Conservation (phyloP, 2,888 invertebrate genomes). For the Andrena hattorfiana region DNA sequence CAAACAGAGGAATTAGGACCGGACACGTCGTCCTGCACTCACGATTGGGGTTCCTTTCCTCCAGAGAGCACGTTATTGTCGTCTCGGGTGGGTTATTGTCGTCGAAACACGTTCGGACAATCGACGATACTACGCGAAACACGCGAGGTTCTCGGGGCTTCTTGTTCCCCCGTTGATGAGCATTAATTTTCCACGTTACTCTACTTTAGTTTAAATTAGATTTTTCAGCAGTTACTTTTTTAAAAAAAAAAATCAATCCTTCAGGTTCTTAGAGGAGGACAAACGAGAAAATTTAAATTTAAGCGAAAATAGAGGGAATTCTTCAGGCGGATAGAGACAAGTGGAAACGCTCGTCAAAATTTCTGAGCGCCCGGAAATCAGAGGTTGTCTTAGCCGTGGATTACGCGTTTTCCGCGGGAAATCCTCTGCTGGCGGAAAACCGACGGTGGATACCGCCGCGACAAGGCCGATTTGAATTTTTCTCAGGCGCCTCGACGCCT, state of each 20-base stretch:
- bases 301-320: neutral
- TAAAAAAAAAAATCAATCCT: too few relatives aligned
- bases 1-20: conserved; percentile 76
- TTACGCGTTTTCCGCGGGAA: conserved; percentile 47
- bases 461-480: conserved; percentile 79
- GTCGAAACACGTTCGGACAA: conserved; percentile 63
- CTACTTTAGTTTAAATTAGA: too few relatives aligned
- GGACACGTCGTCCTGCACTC: conserved; percentile 48
- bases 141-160: conserved; percentile 29
- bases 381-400: conserved; percentile 29
- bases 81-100: conserved; percentile 61
- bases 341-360: conserved; percentile 15
- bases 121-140: conserved; percentile 56
- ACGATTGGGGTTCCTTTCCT: conserved; percentile 50
- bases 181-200: neutral
- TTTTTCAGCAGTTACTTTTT: too few relatives aligned
- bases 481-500: conserved; percentile 56
- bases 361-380: conserved; percentile 13
- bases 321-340: neutral
- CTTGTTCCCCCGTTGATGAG: neutral
- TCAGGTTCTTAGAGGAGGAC: too few relatives aligned
- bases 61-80: conserved; percentile 58
- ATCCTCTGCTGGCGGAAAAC: conserved; percentile 23
- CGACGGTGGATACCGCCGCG: conserved; percentile 57
- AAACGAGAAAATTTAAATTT: neutral